Percentiles rank a stretch among this genome's conserved stretches.
phyloP scores from a whole-genome alignment of 2,888 invertebrate genomes.

The Linyphia triangularis region DNA sequence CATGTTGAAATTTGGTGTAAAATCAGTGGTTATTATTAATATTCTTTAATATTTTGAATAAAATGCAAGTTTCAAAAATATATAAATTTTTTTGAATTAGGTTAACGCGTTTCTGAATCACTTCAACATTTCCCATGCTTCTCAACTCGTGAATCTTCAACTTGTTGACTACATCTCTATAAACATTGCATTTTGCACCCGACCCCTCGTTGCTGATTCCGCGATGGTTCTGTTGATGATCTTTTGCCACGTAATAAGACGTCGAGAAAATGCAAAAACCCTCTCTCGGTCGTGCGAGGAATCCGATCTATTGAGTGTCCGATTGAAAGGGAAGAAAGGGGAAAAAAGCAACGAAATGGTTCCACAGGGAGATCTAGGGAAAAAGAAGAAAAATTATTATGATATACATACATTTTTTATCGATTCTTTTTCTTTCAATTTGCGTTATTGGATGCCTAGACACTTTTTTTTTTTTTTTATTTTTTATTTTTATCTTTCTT shows the following conservation, averaged over 20 bases:
- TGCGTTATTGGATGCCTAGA: conserved; percentile 58
- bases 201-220: conserved; percentile 19
- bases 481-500: not conserved
- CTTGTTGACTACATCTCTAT: too few species aligned
- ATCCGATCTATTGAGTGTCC: conserved; percentile 39
- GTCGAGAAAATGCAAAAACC: conserved; percentile 52
- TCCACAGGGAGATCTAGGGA: conserved; percentile 29
- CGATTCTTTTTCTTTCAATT: conserved; percentile 65
- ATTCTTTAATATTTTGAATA: too few species aligned
- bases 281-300: not conserved
- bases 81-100: too few species aligned
- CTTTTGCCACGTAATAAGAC: conserved; percentile 52
- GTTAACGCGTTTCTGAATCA: too few species aligned
- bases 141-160: too few species aligned
- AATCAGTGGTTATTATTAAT: too few species aligned
- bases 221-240: conserved; percentile 58
- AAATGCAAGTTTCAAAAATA: too few species aligned
- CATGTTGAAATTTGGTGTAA: too few species aligned
- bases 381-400: conserved; percentile 36
- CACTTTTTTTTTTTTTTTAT: not conserved
- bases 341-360: conserved; percentile 38
- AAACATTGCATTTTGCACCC: conserved; percentile 21
- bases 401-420: conserved; percentile 39
- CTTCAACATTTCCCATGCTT: too few species aligned
- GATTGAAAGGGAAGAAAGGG: conserved; percentile 34